Percentiles rank a stretch among this genome's conserved stretches.
phyloP scores from a whole-genome alignment of 2,888 invertebrate genomes.

The Watsonalla cultraria region DNA sequence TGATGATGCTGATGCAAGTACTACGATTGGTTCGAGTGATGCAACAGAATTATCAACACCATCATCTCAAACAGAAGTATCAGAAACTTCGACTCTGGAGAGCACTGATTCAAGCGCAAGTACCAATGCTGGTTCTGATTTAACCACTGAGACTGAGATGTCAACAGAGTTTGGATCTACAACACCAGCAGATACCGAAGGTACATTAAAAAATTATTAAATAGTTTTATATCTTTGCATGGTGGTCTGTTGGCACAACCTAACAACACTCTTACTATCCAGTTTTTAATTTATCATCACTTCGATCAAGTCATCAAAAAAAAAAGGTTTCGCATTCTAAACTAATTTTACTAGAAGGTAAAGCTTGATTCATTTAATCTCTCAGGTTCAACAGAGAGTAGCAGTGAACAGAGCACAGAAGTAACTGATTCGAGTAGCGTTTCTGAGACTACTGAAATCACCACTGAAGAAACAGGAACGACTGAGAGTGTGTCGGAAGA shows the following conservation, averaged over 20 bases:
- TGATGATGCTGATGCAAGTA: background rate
- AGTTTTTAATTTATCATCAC: too few relatives aligned
- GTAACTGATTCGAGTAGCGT: slow-evolving; percentile 6
- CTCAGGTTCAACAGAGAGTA: slow-evolving; percentile 4
- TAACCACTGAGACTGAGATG: slow-evolving; percentile 8
- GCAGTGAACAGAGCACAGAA: background rate
- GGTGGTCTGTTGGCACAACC: too few relatives aligned
- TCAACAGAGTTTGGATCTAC: slow-evolving; percentile 14
- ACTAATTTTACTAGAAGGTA: too few relatives aligned
- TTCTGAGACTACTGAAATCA: slow-evolving; percentile 6
- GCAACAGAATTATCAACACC: background rate
- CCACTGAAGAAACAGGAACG: background rate
- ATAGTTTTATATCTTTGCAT: too few relatives aligned
- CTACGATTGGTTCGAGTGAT: background rate
- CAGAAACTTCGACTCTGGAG: background rate
- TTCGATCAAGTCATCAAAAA: too few relatives aligned
- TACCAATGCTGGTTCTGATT: background rate
- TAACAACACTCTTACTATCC: too few relatives aligned
- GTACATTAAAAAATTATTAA: background rate
- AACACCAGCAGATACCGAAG: slow-evolving; percentile 14
- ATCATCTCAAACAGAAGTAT: background rate
- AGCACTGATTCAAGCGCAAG: background rate
- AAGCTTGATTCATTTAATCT: background rate
- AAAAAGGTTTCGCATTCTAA: too few relatives aligned
- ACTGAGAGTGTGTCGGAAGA: background rate